Evolutionary conservation across 2,888 invertebrate species (phyloP), one percentile per base, ranked within the genome.

Genomic region (Luffia ferchaultella): DNA sequence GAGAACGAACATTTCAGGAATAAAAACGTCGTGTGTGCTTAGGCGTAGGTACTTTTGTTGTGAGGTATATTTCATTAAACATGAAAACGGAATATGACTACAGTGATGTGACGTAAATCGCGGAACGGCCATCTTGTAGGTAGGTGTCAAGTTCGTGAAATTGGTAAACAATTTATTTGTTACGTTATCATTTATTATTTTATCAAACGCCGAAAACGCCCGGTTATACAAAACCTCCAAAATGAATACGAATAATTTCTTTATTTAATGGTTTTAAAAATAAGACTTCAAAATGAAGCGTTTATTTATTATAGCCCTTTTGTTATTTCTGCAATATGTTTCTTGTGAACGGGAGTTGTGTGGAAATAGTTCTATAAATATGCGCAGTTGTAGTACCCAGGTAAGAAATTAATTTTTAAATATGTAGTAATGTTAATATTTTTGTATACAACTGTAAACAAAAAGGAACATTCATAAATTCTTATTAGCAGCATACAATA

Each of bases 301-400:
- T 3, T 30, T 7, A 18, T 48, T 47, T 9, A 16, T 40, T 48
- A 16, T 69, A 58, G 54, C 67, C 55, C 58, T 68, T 57, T 51
- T 67, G 59, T 66, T 59, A 62, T 59, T 65, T 54, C 52, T 67
- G 20, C 62, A 72, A 49, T 62, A 63, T 68, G 71, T 64, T 55
- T 60, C 58, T 60, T 69, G 68, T 51, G 57, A 60, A 16, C 56
- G 52, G 17, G 58, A 66, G 51, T 55, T 79, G 52, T 76, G 75
- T 57, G 68, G 65, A 46, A 73, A 73, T 48, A 67, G 64, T 45
- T 69, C 65, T 1, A 63, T 67, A 1, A 47, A 62, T 54, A 62
- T 64, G 16, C 64, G 73, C 16, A 77, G 73, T 60, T 82, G 82
- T 58, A 70, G 71, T 47, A 74, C 70, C 16, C 75, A 78, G 75